Percentiles rank a stretch among this genome's conserved stretches.
Evolutionary conservation across 2,113 vertebrate species (phyloP).

Genomic region (Xiphophorus couchianus): DNA sequence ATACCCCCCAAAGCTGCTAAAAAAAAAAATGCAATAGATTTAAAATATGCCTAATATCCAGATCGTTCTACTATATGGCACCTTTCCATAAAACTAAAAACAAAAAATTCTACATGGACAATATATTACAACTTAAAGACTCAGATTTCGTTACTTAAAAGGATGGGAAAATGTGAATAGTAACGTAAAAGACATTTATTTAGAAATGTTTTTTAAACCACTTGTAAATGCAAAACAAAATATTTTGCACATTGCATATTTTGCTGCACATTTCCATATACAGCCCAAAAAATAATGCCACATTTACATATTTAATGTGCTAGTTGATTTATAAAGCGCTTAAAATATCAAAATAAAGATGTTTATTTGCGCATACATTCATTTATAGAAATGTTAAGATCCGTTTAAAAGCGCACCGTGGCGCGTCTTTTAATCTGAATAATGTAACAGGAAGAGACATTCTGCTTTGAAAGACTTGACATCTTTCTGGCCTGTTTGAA

Average conservation of each 20-base stretch:
- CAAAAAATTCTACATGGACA: not conserved
- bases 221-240: not conserved
- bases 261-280: not conserved
- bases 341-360: too few relatives aligned
- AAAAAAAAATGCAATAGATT: not conserved
- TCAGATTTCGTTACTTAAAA: not conserved
- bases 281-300: too few relatives aligned
- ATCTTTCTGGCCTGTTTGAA: constrained; percentile 46
- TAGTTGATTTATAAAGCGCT: too few relatives aligned
- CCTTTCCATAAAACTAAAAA: not conserved
- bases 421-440: not conserved
- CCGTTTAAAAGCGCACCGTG: not conserved
- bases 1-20: not conserved
- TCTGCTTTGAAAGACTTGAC: constrained; percentile 32
- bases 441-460: not conserved
- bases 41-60: not conserved
- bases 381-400: not conserved
- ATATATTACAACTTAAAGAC: not conserved
- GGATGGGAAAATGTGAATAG: not conserved
- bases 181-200: not conserved
- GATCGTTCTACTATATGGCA: not conserved
- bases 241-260: not conserved
- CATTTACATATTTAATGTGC: too few relatives aligned
- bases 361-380: too few relatives aligned
- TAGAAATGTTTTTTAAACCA: not conserved